Evolutionary conservation across 1,140 invertebrate genomes (phyloP).

Genomic region (Adoxophyes honmai): DNA sequence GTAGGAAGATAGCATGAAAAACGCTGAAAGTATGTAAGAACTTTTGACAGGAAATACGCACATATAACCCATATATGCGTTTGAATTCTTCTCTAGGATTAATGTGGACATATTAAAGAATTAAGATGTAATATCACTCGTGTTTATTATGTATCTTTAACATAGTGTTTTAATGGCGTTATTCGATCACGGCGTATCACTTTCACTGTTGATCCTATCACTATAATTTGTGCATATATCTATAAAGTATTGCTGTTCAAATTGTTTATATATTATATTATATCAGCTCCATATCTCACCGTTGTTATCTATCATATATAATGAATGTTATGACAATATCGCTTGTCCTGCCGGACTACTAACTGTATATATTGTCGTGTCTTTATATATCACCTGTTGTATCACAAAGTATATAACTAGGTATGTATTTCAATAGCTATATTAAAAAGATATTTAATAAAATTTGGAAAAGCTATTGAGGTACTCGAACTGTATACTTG

Average conservation of each 20-base stretch:
- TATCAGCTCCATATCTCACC: slow-evolving; percentile 61
- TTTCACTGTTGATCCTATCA: slow-evolving; percentile 65
- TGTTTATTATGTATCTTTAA: too few relatives aligned
- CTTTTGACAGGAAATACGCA: slow-evolving; percentile 21
- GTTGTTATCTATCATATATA: slow-evolving; percentile 65
- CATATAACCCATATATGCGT: background rate
- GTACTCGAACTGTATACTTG: slow-evolving; percentile 39
- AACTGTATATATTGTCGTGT: slow-evolving; percentile 39
- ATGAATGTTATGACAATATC: slow-evolving; percentile 69
- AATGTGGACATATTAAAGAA: too few relatives aligned
- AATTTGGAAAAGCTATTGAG: slow-evolving; percentile 29
- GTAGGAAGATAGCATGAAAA: too few relatives aligned
- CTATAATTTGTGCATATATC: slow-evolving; percentile 57
- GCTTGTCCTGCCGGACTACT: slow-evolving; percentile 37
- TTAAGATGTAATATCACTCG: too few relatives aligned
- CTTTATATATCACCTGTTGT: slow-evolving; percentile 37
- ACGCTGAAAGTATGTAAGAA: too few relatives aligned
- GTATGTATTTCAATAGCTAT: slow-evolving; percentile 37
- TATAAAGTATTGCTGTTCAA: slow-evolving; percentile 50
- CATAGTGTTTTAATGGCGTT: slow-evolving; percentile 32
- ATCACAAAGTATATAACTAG: slow-evolving; percentile 24
- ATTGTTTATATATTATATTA: slow-evolving; percentile 49
- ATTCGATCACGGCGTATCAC: slow-evolving; percentile 52
- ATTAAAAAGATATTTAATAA: slow-evolving; percentile 10
- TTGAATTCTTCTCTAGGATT: too few relatives aligned